phyloP scores from a whole-genome alignment of 2,113 vertebrate genomes.

The Rhadina sibilatrix region DNA sequence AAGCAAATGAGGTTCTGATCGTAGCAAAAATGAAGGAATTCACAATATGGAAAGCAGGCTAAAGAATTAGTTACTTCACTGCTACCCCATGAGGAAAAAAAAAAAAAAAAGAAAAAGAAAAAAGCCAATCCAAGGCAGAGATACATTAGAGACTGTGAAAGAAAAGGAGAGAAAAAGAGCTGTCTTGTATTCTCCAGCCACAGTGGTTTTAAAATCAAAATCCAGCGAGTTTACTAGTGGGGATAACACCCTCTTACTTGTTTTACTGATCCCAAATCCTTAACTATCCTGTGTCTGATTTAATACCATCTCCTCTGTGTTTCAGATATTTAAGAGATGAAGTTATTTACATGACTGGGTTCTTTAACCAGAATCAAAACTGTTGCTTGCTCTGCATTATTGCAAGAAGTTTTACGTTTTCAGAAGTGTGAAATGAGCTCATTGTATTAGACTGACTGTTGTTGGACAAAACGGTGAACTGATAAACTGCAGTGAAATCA shows the following conservation, averaged over 20 bases:
- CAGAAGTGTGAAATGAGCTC: neutral
- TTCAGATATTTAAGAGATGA: neutral
- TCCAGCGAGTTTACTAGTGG: neutral
- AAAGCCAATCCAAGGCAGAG: too few species aligned
- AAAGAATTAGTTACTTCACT: neutral
- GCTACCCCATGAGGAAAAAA: accelerated
- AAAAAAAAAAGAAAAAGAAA: neutral
- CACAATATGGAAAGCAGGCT: neutral
- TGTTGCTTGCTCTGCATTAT: neutral
- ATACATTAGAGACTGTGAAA: neutral
- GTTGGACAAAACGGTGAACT: neutral
- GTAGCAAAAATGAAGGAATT: neutral
- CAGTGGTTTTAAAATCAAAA: neutral
- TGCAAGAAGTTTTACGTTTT: neutral
- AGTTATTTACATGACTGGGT: neutral
- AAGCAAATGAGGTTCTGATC: neutral
- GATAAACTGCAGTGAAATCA: neutral
- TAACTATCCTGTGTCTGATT: neutral
- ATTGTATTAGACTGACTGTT: neutral
- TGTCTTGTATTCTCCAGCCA: neutral
- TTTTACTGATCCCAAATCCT: neutral
- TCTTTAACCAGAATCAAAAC: neutral
- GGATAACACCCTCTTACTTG: neutral
- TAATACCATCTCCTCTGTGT: neutral
- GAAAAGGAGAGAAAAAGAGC: neutral